These are phyloP conservation scores for Anthoscopus minutus DNA, from an alignment of 2,113 vertebrate species.

Conservation along the genomic window DNA sequence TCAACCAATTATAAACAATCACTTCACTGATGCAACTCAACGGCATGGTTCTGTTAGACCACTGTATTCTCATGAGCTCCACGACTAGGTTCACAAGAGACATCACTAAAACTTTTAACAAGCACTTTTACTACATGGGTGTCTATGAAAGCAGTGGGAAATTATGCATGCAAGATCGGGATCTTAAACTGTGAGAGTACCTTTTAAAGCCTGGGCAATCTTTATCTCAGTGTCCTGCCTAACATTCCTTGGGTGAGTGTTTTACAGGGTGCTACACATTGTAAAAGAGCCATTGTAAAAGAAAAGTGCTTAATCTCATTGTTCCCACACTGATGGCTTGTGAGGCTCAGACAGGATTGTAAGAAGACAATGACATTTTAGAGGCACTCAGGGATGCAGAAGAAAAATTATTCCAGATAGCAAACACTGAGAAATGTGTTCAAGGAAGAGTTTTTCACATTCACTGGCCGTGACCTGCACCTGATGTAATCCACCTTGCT, in stretches of 20 bases:
- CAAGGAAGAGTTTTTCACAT: constrained; percentile 10
- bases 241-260: background rate
- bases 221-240: background rate
- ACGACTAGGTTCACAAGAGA: background rate
- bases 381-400: background rate
- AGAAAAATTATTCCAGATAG: background rate
- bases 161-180: background rate
- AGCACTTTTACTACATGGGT: background rate
- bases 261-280: background rate
- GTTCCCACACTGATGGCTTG: background rate
- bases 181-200: background rate
- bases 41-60: background rate
- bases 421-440: background rate
- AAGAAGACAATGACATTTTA: background rate
- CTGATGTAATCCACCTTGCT: constrained; percentile 31
- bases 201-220: background rate
- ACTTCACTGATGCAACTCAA: background rate
- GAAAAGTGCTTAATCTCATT: background rate
- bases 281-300: background rate
- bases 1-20: background rate
- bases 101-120: background rate
- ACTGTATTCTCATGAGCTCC: background rate
- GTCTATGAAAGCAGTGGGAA: background rate
- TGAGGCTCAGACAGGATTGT: background rate
- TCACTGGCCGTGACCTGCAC: background rate